These are phyloP conservation scores for Pyxicephalus adspersus DNA, from an alignment of 2,113 vertebrate genomes.

Conservation along the genomic window DNA sequence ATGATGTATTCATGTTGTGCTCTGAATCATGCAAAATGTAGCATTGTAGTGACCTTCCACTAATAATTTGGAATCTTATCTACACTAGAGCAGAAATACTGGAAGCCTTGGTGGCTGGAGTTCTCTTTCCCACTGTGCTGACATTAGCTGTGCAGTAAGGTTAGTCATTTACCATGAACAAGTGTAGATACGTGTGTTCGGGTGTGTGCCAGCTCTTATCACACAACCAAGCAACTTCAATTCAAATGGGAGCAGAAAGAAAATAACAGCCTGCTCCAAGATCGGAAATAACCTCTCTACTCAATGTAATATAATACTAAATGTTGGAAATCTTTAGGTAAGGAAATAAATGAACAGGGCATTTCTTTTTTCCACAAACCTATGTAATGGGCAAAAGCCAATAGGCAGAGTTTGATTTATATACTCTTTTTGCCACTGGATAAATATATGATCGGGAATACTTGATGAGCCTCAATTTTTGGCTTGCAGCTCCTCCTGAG, in stretches of 20 bases:
- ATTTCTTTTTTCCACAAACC: neutral
- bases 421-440: no score
- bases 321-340: neutral
- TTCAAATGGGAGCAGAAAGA: constrained; percentile 5
- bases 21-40: neutral
- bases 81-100: constrained; percentile 34
- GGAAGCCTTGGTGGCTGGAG: fast-evolving
- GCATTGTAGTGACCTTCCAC: constrained; percentile 7
- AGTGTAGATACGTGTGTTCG: neutral
- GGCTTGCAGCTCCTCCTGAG: no score
- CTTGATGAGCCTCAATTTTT: no score
- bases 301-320: constrained; percentile 1
- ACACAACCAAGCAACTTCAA: neutral
- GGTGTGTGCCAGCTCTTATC: constrained; percentile 29
- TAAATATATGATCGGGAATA: no score
- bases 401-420: neutral
- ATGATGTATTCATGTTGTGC: constrained; percentile 30
- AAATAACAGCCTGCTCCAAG: neutral
- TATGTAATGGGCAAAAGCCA: neutral
- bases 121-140: neutral
- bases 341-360: neutral
- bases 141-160: constrained; percentile 1
- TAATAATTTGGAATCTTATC: constrained; percentile 13
- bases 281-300: neutral
- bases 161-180: constrained; percentile 38